Conservation (phyloP, 2,888 invertebrate genomes). For the Heliconius sara region DNA sequence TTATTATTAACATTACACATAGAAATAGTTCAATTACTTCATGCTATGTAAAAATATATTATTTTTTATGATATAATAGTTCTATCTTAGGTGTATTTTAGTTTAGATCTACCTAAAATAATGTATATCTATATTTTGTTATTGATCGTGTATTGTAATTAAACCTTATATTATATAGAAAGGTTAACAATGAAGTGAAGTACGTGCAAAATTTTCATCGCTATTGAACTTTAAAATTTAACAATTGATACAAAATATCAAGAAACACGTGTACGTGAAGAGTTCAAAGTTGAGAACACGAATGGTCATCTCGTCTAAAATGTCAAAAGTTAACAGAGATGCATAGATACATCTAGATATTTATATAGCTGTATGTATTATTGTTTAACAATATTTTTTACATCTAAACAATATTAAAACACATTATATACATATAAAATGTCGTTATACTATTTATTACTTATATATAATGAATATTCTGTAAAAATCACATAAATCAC, state of each 20-base stretch:
- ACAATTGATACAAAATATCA: constrained; percentile 74
- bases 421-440: too few relatives aligned
- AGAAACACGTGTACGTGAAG: constrained; percentile 63
- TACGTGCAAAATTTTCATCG: constrained; percentile 59
- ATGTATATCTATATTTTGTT: neutral
- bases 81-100: neutral
- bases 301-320: constrained; percentile 74
- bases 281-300: constrained; percentile 74
- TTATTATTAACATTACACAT: neutral
- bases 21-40: neutral
- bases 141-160: neutral
- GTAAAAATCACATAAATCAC: constrained; percentile 47
- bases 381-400: neutral
- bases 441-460: neutral
- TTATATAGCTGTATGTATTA: constrained; percentile 38
- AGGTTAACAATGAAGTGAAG: constrained; percentile 18
- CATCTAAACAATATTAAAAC: neutral
- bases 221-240: constrained; percentile 58
- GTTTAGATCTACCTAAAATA: neutral
- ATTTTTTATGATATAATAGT: neutral
- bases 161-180: constrained; percentile 5
- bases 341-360: too few relatives aligned
- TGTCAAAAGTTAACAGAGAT: constrained; percentile 67
- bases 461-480: neutral
- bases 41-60: neutral